Conservation (phyloP, 2,888 invertebrate genomes). For the Ophraella communa region DNA sequence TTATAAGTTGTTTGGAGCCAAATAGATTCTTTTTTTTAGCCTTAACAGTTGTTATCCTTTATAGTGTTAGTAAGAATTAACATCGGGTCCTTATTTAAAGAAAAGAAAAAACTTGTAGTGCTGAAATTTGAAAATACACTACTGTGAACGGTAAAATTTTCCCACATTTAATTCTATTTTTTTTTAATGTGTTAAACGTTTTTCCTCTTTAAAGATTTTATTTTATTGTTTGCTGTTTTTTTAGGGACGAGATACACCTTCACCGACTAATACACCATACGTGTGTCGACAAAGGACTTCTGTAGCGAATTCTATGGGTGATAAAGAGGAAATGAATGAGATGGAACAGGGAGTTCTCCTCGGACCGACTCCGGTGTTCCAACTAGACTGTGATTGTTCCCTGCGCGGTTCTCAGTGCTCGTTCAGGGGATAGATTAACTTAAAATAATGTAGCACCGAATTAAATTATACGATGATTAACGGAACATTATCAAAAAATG, state of each 20-base stretch:
- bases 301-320: conserved; percentile 58
- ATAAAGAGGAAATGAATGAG: conserved; percentile 60
- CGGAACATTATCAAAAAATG: too few species aligned
- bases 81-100: neutral
- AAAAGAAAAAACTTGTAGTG: neutral
- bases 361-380: conserved; percentile 45
- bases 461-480: neutral
- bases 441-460: neutral
- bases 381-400: conserved; percentile 45
- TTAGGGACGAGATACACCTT: conserved; percentile 71
- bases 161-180: neutral
- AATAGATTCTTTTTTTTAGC: too few species aligned
- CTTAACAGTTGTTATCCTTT: too few species aligned
- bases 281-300: conserved; percentile 81
- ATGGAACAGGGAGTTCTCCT: conserved; percentile 63
- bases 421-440: conserved; percentile 31
- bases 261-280: conserved; percentile 81
- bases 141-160: neutral
- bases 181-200: neutral
- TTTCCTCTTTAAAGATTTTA: neutral
- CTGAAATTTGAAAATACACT: neutral
- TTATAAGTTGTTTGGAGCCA: too few species aligned
- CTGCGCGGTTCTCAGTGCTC: conserved; percentile 44
- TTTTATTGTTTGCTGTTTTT: neutral
- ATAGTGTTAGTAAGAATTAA: neutral